Base-by-base conservation (phyloP, 1,140 invertebrate genomes). In the Microplitis mediator region DNA sequence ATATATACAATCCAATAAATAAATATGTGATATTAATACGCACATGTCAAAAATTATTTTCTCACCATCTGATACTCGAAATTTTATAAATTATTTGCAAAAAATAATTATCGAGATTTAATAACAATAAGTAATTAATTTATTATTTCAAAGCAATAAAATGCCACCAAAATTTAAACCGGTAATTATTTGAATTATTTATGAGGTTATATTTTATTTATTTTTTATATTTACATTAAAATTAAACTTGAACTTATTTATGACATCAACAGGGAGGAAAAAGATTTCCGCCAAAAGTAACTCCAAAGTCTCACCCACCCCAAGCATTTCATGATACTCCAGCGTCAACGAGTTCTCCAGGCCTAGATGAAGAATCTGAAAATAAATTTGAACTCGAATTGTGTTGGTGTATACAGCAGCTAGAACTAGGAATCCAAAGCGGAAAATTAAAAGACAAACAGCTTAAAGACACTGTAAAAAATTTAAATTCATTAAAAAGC, bases 391-490 rank as follows among this genome's bases (percentile, higher is more conserved):
- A 93, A 80, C 74, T 92, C 16, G 92, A 94, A 80, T 81, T 94
- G 16, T 92, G 89, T 78, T 94, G 92, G 92, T 94, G 92, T 77
- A 91, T 94, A 66, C 91, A 93, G 77, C 91, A 93, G 73, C 79
- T 94, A 62, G 89, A 93, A 81, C 82, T 75, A 34, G 86, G 87
- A 5, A 82, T 93, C 36, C 77, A 78, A 13, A 87, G 87, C 13
- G 89, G 89, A 52, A 93, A 92, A 78, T 84, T 92, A 23, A 88
- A 87, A 62, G 87, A 90, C 36, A 92, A 90, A 83, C 89, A 92
- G 88, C 79, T 87, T 5, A 89, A 91, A 78, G 89, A 92, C 73
- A 86, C 89, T 39, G 87, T 82, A 68, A 93, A 91, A 81, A 88
- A 89, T 51, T 76, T 93, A 50, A 91, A 90, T 76, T 86, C 89